Percentiles rank a stretch among this genome's conserved stretches.
Conservation (phyloP, 2,797 vertebrate species). For the Pantherophis vulpinus region DNA sequence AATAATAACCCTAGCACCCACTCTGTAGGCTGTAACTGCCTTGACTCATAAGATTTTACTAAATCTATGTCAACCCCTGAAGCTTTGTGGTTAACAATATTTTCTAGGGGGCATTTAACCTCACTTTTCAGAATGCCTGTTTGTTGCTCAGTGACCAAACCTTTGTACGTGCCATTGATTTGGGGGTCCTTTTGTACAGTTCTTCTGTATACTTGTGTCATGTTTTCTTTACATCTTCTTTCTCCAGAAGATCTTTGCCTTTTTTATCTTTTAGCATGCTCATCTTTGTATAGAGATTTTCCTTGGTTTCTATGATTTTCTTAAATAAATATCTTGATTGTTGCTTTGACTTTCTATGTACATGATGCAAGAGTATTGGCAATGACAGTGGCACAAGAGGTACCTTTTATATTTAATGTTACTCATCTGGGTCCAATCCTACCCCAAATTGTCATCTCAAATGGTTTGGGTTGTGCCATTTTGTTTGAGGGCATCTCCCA, state of each 20-base stretch:
- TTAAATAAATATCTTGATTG: background rate
- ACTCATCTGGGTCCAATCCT: background rate
- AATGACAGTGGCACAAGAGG: background rate
- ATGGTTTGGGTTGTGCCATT: background rate
- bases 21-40: background rate
- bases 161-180: background rate
- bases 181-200: background rate
- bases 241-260: background rate
- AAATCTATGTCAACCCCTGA: background rate
- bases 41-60: background rate
- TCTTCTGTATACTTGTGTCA: background rate
- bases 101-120: background rate
- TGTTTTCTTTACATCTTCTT: background rate
- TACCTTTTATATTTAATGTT: background rate
- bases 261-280: background rate
- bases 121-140: background rate
- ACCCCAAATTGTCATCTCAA: background rate
- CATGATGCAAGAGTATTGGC: background rate
- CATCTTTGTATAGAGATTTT: background rate
- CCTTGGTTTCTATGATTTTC: background rate
- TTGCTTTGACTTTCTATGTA: background rate
- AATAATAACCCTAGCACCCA: background rate
- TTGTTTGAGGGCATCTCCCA: background rate
- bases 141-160: background rate
- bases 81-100: background rate